Evolutionary conservation across 1,140 invertebrate species (phyloP).

Genomic region (Babylonia areolata): DNA sequence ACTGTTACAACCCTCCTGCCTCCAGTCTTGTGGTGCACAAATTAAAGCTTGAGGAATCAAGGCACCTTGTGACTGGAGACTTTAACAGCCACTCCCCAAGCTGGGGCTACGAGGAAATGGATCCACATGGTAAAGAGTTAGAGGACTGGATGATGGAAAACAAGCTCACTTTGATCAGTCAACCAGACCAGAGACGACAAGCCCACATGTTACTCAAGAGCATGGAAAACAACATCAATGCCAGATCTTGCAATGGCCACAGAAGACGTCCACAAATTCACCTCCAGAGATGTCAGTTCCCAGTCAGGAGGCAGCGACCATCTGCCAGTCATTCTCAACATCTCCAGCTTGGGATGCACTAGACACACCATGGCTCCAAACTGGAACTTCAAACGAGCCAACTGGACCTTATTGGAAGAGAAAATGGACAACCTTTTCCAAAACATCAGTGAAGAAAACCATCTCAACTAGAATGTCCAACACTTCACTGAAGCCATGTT

Average conservation of each 20-base stretch:
- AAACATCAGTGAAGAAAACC: neutral
- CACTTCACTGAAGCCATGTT: neutral
- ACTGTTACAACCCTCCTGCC: constrained; percentile 30
- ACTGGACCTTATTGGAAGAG: neutral
- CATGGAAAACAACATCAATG: constrained; percentile 20
- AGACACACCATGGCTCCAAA: neutral
- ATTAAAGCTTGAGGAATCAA: neutral
- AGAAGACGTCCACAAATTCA: neutral
- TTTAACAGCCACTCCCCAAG: constrained; percentile 56
- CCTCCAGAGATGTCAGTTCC: neutral
- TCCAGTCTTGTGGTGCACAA: constrained; percentile 15
- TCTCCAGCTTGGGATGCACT: neutral
- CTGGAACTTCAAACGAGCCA: constrained; percentile 14
- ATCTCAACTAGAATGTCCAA: neutral
- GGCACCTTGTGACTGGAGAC: constrained; percentile 40
- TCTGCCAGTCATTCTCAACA: neutral
- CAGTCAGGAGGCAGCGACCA: constrained; percentile 15
- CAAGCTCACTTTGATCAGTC: constrained; percentile 1
- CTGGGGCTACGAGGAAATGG: constrained; percentile 48
- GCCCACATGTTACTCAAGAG: constrained; percentile 24
- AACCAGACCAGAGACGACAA: neutral
- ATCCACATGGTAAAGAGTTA: constrained; percentile 40
- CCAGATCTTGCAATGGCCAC: constrained; percentile 14
- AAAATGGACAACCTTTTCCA: neutral
- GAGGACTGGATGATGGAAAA: constrained; percentile 42